Conservation (phyloP, 2,888 invertebrate genomes). For the Nipponacmea schrenckii region DNA sequence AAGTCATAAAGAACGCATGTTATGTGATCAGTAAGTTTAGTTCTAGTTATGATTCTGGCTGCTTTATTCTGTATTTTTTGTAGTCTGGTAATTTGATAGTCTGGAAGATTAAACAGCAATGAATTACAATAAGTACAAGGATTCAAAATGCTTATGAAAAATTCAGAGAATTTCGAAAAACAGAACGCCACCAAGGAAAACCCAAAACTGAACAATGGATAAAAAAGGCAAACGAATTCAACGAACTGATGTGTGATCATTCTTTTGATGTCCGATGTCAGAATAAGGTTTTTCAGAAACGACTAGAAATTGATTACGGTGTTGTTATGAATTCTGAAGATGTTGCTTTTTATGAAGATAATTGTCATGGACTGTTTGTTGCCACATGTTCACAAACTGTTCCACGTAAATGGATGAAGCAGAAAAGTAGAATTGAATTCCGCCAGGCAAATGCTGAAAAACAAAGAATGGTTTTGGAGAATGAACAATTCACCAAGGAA, state of each 20-base stretch:
- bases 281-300: not conserved
- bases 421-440: not conserved
- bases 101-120: too few species aligned
- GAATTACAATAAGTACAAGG: too few species aligned
- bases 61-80: too few species aligned
- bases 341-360: not conserved
- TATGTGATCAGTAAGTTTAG: too few species aligned
- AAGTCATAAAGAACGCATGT: too few species aligned
- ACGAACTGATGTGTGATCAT: not conserved
- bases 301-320: not conserved
- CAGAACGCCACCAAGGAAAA: not conserved
- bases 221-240: not conserved
- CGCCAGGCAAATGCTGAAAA: not conserved
- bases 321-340: not conserved
- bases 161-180: not conserved
- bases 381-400: not conserved
- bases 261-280: not conserved
- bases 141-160: not conserved
- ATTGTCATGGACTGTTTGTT: not conserved
- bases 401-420: not conserved
- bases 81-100: too few species aligned
- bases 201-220: not conserved
- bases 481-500: not conserved
- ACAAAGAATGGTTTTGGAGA: not conserved
- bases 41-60: too few species aligned